Conservation (phyloP, 2,888 invertebrate genomes). For the Dysmachus trigonus region DNA sequence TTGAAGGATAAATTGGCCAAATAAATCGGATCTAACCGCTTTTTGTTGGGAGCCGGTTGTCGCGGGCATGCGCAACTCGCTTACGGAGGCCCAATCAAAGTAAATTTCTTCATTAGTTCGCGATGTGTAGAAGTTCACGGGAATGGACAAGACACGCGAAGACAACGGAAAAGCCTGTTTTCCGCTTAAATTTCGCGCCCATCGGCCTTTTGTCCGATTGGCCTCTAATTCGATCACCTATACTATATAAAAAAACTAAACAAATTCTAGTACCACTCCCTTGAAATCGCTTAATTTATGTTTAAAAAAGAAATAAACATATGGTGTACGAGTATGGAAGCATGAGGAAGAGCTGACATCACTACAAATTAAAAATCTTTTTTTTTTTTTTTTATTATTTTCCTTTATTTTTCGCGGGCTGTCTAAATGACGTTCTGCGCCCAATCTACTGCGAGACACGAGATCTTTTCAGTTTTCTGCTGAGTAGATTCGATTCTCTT, state of each 20-base stretch:
- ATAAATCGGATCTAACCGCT: not conserved
- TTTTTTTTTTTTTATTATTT: not conserved
- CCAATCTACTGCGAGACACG: not conserved
- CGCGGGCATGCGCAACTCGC: not conserved
- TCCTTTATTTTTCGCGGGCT: not conserved
- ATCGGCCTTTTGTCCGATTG: not conserved
- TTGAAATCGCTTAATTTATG: not conserved
- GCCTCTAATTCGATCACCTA: not conserved
- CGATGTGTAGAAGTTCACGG: not conserved
- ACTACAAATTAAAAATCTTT: not conserved
- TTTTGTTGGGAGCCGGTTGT: conserved; percentile 5
- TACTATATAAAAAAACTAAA: not conserved
- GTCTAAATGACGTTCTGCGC: not conserved
- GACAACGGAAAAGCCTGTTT: not conserved
- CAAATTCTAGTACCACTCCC: not conserved
- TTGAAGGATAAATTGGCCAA: not conserved
- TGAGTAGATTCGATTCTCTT: not conserved
- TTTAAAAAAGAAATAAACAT: not conserved
- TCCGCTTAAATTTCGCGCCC: not conserved
- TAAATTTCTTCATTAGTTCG: not conserved
- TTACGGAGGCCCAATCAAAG: not conserved
- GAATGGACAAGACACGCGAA: not conserved
- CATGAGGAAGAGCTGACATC: not conserved
- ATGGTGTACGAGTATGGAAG: not conserved
- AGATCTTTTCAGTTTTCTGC: not conserved